Base-by-base conservation (phyloP, 2,888 invertebrate genomes). In the Piscicola geometra region DNA sequence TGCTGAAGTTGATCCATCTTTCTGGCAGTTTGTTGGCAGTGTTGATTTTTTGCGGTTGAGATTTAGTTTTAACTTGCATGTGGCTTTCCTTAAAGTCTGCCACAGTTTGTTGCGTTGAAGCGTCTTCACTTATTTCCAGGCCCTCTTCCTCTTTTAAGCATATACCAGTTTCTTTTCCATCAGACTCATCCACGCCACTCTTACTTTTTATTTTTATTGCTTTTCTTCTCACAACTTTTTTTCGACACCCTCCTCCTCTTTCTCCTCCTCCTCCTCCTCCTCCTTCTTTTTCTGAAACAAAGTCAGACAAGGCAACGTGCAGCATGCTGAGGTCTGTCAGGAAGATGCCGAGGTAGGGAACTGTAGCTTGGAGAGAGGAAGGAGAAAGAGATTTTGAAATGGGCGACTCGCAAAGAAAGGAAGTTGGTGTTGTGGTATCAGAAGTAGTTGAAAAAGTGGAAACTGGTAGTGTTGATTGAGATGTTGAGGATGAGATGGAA, bases 321-420 rank as follows among this genome's bases (percentile, higher is more conserved):
- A 80, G 50, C 95, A 98, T 97, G 0, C 96, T 97, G 79, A 99
- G 89, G 86, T 99, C 99, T 1, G 98, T 99, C 76, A 99, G 88
- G 86, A 99, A 99, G 1, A 97, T 98, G 35, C 98, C 98, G 78
- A 99, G 87, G 84, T 97, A 99, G 21, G 99, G 99, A 83, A 98
- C 94, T 1, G 97, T 97, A 25, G 97, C 97, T 30, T 76, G 75
- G n/a, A 77, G 77, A 25, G 3, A 25, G 3, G n/a, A 5, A 56
- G 5, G 9, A 25, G n/a, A 56, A 56, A n/a, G 5, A 18, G 21
- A 25, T n/a, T n/a, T n/a, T n/a, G n/a, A n/a, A n/a, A n/a, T n/a
- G n/a, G n/a, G n/a, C n/a, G n/a, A n/a, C n/a, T n/a, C n/a, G n/a
- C n/a, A n/a, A 56, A 25, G 12, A 56, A 56, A 21, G 5, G 60